Percentiles rank a stretch among this genome's conserved stretches.
phyloP scores from a whole-genome alignment of 2,797 vertebrate species.

The Ctenopoma multispine region DNA sequence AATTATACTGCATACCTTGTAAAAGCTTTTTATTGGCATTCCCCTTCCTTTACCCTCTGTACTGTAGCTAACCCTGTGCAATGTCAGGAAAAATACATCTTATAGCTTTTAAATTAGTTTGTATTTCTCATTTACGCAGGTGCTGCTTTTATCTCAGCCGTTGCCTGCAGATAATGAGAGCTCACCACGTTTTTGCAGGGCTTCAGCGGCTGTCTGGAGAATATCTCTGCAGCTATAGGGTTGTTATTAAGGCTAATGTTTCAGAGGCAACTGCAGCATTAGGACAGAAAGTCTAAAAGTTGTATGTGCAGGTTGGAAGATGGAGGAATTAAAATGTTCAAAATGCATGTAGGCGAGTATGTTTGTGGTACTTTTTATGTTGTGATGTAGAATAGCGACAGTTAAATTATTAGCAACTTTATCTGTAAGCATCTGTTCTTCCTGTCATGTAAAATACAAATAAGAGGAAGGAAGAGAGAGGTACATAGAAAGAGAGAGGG shows the following conservation, averaged over 20 bases:
- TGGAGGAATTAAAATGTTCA: constrained; percentile 15
- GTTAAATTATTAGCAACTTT: constrained; percentile 49
- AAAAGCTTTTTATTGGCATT: constrained; percentile 54
- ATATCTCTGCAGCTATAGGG: constrained; percentile 37
- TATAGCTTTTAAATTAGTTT: constrained; percentile 49
- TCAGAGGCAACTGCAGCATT: constrained; percentile 37
- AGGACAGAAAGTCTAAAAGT: constrained; percentile 34
- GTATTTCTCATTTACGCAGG: constrained; percentile 49
- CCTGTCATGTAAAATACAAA: constrained; percentile 48
- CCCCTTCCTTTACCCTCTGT: constrained; percentile 29
- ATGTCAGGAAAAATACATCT: constrained; percentile 21
- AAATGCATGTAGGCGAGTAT: constrained; percentile 12
- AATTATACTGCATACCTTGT: constrained; percentile 47
- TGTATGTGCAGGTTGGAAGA: constrained; percentile 19
- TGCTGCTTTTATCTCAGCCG: constrained; percentile 45
- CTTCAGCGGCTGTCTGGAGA: constrained; percentile 43
- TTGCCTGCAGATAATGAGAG: constrained; percentile 56
- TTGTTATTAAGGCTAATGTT: constrained; percentile 58
- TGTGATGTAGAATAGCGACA: constrained; percentile 17
- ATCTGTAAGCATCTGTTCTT: constrained; percentile 48
- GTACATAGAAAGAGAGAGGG: constrained; percentile 17
- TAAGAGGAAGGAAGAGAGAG: constrained; percentile 14
- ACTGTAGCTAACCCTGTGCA: constrained; percentile 15
- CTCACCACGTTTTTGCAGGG: constrained; percentile 21
- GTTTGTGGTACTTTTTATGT: constrained; percentile 23